Conservation (phyloP, 1,140 invertebrate species). For the Wiebesia pumilae region DNA sequence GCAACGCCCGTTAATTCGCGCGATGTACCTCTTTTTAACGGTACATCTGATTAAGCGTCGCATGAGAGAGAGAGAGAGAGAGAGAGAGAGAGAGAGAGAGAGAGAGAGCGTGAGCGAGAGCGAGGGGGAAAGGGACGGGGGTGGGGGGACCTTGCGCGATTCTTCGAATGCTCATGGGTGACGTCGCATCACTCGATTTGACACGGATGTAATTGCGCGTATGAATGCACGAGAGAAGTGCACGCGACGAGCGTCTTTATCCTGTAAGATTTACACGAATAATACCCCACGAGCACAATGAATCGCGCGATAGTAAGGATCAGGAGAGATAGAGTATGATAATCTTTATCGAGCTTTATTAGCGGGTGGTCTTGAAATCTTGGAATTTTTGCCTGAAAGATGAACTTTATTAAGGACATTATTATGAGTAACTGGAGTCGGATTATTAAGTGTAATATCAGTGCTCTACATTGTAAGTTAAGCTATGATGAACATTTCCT, state of each 20-base stretch:
- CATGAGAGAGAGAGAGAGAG: neutral
- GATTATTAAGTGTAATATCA: too few species aligned
- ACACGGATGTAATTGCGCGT: neutral
- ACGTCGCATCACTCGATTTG: neutral
- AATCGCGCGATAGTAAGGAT: neutral
- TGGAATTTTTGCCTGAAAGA: neutral
- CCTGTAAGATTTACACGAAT: neutral
- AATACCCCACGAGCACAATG: neutral
- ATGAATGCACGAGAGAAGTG: neutral
- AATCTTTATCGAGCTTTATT: neutral
- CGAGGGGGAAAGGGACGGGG: too few species aligned
- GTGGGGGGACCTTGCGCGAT: too few species aligned
- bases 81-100: neutral
- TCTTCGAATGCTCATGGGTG: neutral
- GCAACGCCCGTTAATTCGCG: constrained; percentile 17
- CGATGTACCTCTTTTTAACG: neutral
- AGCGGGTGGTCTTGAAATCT: neutral
- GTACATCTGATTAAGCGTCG: constrained; percentile 16
- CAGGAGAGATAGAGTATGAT: neutral
- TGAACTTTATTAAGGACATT: too few species aligned
- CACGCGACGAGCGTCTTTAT: neutral
- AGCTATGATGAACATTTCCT: too few species aligned
- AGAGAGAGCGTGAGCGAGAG: neutral
- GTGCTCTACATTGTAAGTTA: too few species aligned
- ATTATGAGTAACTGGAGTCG: too few species aligned